Conservation (phyloP, 1,140 invertebrate genomes). For the Saxidomus purpurata region DNA sequence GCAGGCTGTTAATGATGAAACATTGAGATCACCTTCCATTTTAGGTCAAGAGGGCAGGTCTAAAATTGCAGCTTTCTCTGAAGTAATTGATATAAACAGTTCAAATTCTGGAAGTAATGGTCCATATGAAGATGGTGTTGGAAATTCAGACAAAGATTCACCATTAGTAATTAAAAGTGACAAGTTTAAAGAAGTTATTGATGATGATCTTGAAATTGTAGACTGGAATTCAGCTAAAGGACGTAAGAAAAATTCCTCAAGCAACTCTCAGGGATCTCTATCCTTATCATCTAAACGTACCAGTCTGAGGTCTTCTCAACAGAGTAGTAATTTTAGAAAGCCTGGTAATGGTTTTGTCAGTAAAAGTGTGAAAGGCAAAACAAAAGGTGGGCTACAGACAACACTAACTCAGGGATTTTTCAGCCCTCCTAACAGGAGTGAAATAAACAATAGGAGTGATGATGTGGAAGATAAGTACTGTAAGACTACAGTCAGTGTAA, state of each 20-base stretch:
- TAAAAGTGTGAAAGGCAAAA: not conserved
- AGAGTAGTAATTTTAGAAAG: not conserved
- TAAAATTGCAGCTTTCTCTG: no score
- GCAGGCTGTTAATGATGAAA: not conserved
- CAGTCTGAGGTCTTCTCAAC: constrained; percentile 29
- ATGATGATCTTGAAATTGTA: constrained; percentile 1
- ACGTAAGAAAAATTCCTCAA: not conserved
- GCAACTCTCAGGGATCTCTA: not conserved
- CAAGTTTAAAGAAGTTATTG: not conserved
- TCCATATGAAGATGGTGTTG: not conserved
- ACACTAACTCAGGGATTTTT: constrained; percentile 58
- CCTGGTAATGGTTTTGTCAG: not conserved
- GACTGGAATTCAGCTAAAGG: not conserved
- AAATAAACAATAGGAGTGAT: no score
- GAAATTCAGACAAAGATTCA: not conserved
- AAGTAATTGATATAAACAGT: not conserved
- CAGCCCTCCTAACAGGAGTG: not conserved
- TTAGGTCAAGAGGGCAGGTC: not conserved
- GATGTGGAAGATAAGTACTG: no score
- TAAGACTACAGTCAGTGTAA: no score
- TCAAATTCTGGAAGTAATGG: not conserved
- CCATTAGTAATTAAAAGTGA: constrained; percentile 11
- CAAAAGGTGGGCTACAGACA: constrained; percentile 29
- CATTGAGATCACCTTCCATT: constrained; percentile 50
- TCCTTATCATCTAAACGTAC: constrained; percentile 1